Base-by-base conservation (phyloP, 2,888 invertebrate genomes). In the Aphodius granarius region DNA sequence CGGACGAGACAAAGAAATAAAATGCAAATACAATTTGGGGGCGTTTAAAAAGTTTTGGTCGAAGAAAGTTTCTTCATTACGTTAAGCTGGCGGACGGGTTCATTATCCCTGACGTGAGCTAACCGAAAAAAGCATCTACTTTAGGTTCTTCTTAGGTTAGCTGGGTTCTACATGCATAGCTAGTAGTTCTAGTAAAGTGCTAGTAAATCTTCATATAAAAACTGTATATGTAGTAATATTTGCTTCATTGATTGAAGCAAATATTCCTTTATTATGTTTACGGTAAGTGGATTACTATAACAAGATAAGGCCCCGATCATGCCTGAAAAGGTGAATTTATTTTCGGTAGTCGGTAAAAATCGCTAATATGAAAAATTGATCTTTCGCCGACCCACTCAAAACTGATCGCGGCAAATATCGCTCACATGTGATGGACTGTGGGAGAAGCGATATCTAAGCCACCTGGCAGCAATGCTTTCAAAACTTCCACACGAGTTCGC, bases 361-460 rank as follows among this genome's bases (percentile, higher is more conserved):
- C 68, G 68, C 68, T 68, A 77, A 77, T 74, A 77, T 77, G 77
- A 77, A 77, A 77, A 77, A 77, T 77, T 77, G 77, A 77, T 77
- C 77, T 75, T 43, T 62, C 22, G 66, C 72, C 65, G 62, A 75
- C 74, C 74, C 74, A 75, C 81, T 79, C 78, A 79, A 81, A 80
- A 79, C 68, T 80, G 83, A 81, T 81, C 83, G 81, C 82, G 81
- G 83, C 82, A 82, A 82, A 84, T 83, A 83, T 81, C 83, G 79
- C 79, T 81, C 80, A 80, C 82, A 82, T 81, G 83, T 85, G 85
- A 85, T 85, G 83, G 82, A 85, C 84, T 83, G 85, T 85, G 85
- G 83, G 85, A 85, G 82, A 81, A 82, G 79, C 80, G 76, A 78
- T 82, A 82, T 83, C 81, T 80, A 79, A 79, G 78, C 78, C 85